phyloP scores from a whole-genome alignment of 2,797 vertebrate genomes.

The Mionectes olivaceus region DNA sequence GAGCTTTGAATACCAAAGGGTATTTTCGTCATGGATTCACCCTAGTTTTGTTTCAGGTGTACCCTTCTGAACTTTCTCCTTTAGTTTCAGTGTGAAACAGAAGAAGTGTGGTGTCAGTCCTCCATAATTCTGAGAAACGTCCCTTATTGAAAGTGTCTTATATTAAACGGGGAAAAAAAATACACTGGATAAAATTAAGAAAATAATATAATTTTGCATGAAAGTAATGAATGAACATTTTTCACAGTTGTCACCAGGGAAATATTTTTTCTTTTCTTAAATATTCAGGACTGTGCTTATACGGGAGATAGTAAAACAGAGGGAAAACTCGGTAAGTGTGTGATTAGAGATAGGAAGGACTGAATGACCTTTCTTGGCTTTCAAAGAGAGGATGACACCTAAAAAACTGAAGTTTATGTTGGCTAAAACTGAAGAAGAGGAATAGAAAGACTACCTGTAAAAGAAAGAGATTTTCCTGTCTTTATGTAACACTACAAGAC shows the following conservation, averaged over 20 bases:
- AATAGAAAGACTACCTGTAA: not conserved
- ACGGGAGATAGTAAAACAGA: not conserved
- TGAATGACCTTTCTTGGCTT: not conserved
- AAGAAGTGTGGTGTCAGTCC: not conserved
- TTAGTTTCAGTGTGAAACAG: not conserved
- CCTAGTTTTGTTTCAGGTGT: not conserved
- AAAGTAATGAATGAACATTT: constrained; percentile 38
- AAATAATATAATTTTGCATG: constrained; percentile 29
- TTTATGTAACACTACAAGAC: not conserved
- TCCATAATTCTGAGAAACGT: not conserved
- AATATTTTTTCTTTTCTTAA: not conserved
- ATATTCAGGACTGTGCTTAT: not conserved
- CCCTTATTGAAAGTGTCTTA: not conserved
- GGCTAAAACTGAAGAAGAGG: not conserved
- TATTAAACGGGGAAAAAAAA: constrained; percentile 6
- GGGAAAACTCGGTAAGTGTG: not conserved
- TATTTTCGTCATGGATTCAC: not conserved
- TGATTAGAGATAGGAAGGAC: not conserved
- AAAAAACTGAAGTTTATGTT: not conserved
- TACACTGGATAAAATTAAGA: constrained; percentile 32
- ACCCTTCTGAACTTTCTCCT: not conserved
- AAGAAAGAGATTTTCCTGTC: not conserved
- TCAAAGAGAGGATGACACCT: not conserved
- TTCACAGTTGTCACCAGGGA: not conserved
- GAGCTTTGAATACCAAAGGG: not conserved